Evolutionary conservation across 1,140 invertebrate genomes (phyloP).

Genomic region (Maconellicoccus hirsutus): DNA sequence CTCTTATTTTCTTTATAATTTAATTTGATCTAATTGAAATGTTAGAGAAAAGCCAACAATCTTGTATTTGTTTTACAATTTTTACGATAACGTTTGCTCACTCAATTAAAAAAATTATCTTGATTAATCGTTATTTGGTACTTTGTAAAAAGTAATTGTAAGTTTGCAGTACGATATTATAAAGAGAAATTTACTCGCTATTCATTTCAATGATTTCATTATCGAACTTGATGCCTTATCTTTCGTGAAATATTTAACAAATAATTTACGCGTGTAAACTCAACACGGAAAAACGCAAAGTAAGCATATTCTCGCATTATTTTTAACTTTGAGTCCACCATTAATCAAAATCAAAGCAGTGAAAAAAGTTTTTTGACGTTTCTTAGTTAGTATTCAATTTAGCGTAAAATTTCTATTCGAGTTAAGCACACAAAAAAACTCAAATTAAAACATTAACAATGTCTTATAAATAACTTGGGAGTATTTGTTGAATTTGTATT

Average conservation of each 20-base stretch:
- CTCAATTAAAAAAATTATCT: too few relatives aligned
- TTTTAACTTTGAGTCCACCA: background rate
- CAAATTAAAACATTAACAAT: background rate
- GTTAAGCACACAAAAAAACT: background rate
- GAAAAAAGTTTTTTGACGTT: background rate
- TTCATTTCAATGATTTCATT: too few relatives aligned
- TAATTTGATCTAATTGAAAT: background rate
- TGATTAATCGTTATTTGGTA: too few relatives aligned
- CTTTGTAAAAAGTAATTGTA: too few relatives aligned
- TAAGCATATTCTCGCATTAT: background rate
- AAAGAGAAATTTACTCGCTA: too few relatives aligned
- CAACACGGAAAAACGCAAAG: background rate
- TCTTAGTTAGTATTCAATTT: background rate
- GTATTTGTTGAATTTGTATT: background rate
- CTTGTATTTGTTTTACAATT: too few relatives aligned
- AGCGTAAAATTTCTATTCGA: background rate
- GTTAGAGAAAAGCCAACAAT: too few relatives aligned
- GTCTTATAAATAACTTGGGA: background rate
- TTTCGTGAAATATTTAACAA: too few relatives aligned
- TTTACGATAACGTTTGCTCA: too few relatives aligned
- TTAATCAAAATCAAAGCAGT: background rate
- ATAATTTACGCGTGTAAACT: too few relatives aligned
- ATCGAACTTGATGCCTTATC: too few relatives aligned
- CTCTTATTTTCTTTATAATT: background rate
- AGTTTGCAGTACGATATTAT: too few relatives aligned